These are phyloP conservation scores for Chaitophorus viminalis DNA, from an alignment of 2,888 invertebrate genomes.

Conservation along the genomic window DNA sequence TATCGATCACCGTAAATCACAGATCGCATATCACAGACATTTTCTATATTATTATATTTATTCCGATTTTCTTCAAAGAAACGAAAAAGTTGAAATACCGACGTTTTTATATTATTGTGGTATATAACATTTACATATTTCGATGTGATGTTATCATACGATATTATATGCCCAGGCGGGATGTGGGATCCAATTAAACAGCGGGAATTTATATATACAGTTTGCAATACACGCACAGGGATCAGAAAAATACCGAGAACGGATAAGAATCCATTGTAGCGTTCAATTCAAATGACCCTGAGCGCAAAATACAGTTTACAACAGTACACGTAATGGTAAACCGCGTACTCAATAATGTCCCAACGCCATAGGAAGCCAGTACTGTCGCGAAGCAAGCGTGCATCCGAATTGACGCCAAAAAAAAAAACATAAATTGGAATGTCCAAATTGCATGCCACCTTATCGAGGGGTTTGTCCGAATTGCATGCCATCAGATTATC, in stretches of 20 bases:
- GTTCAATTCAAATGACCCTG: neutral
- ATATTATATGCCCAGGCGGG: neutral
- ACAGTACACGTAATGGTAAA: neutral
- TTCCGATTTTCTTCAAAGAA: neutral
- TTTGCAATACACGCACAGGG: neutral
- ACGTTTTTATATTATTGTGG: neutral
- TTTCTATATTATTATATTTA: neutral
- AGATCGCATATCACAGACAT: too few species aligned
- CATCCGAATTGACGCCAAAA: too few species aligned
- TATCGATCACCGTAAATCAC: too few species aligned
- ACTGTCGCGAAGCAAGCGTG: too few species aligned
- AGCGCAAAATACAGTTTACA: too few species aligned
- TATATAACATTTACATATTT: neutral
- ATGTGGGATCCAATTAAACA: neutral
- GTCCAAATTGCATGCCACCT: too few species aligned
- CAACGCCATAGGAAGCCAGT: neutral
- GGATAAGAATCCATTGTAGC: neutral
- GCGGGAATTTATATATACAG: neutral
- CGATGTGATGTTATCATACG: neutral
- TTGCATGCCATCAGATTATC: too few species aligned
- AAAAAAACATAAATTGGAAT: too few species aligned
- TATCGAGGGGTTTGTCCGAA: too few species aligned
- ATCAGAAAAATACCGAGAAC: neutral
- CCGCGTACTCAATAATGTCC: neutral
- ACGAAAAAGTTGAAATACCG: neutral